Percentiles rank a stretch among this genome's conserved stretches.
Conservation (phyloP, 1,140 invertebrate species). For the Matsumurasca onukii region DNA sequence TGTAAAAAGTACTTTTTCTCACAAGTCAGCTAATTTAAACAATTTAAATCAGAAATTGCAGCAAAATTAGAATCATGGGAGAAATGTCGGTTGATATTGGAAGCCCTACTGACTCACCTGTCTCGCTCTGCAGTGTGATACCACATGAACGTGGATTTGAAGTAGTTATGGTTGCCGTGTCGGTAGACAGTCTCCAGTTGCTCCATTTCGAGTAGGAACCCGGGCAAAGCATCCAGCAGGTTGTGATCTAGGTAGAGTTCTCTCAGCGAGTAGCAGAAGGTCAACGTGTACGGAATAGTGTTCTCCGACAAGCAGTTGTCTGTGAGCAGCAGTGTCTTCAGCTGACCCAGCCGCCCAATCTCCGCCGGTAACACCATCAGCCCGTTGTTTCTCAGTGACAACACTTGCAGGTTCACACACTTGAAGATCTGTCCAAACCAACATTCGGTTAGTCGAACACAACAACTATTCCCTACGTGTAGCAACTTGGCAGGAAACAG, state of each 20-base stretch:
- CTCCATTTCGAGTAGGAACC: slow-evolving; percentile 51
- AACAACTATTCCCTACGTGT: neutral
- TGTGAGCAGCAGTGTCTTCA: slow-evolving; percentile 52
- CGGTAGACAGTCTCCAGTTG: slow-evolving; percentile 53
- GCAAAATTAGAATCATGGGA: neutral
- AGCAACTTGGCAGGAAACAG: too few species aligned
- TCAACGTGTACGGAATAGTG: slow-evolving; percentile 53
- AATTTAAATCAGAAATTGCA: neutral
- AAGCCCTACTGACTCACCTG: slow-evolving; percentile 45
- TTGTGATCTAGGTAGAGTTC: slow-evolving; percentile 53
- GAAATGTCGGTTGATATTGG: neutral
- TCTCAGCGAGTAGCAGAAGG: slow-evolving; percentile 48
- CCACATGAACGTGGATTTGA: slow-evolving; percentile 58
- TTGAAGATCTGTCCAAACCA: slow-evolving; percentile 50
- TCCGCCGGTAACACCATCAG: slow-evolving; percentile 51
- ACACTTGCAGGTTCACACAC: slow-evolving; percentile 45
- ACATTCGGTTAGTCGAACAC: neutral
- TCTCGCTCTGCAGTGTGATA: slow-evolving; percentile 55
- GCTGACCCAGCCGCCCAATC: slow-evolving; percentile 50
- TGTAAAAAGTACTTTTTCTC: neutral
- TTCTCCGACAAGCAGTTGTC: slow-evolving; percentile 53
- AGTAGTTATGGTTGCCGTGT: slow-evolving; percentile 58
- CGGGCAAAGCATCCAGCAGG: slow-evolving; percentile 54
- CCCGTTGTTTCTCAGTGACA: slow-evolving; percentile 54
- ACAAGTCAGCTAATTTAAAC: neutral